Base-by-base conservation (phyloP, 2,888 invertebrate species). In the Lasioglossum figueresi region DNA sequence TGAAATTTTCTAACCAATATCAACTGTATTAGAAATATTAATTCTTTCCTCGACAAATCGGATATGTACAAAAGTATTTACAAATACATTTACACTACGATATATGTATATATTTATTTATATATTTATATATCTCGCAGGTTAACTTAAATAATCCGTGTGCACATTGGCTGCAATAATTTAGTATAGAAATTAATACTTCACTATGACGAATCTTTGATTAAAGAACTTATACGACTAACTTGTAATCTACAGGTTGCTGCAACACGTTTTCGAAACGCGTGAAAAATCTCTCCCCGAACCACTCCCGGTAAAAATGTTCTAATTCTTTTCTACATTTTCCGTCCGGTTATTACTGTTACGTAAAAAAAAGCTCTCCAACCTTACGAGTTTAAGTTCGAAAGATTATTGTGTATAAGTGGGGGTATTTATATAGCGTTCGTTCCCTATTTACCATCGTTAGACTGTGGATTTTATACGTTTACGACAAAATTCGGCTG, bases 1-100 rank as follows among this genome's bases (percentile, higher is more conserved):
- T 91, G 89, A 86, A 87, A 88, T 89, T 80, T 90, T 74, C 86
- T 79, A 88, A 87, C 83, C 82, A 83, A 88, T 91, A 89, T 90
- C 74, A 91, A 90, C 88, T 81, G 83, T 76, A 89, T 74, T 82
- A 59, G 81, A 85, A 91, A 90, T 88, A 87, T 91, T 68, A 68
- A 34, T 37, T 73, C 52, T 45, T 63, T 76, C 52, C 79, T n/a
- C 56, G 77, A 31, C 83, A 82, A 83, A 76, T 85, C 84, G 86
- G 89, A 87, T 93, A 93, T 93, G 90, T 93, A 93, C 93, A 93
- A 91, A 85, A 91, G 88, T 93, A 93, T 93, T 92, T 93, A 93
- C 93, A 93, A 81, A 90, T 91, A 89, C 91, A 92, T 93, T 88
- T 92, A 93, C 91, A 92, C 88, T 86, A 71, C 82, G 89, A 89